Percentiles rank a stretch among this genome's conserved stretches.
Conservation (phyloP, 1,140 invertebrate species). For the Drosophila nasuta region DNA sequence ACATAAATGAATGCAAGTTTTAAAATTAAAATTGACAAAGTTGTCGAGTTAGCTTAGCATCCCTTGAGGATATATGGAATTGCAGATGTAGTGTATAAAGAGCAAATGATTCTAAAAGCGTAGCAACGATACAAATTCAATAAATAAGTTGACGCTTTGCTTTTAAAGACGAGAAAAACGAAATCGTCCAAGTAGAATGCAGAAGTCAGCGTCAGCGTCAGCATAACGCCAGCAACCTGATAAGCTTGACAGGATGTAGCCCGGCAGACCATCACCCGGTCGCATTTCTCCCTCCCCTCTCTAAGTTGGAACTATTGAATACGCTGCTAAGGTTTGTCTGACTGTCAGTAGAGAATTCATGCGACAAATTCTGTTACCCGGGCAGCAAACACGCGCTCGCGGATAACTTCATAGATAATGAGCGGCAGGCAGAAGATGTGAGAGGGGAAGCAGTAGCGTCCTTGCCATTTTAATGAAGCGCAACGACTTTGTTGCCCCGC, state of each 20-base stretch:
- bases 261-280: neutral
- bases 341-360: slow-evolving; percentile 34
- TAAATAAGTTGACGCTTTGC: slow-evolving; percentile 59
- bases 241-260: slow-evolving; percentile 69
- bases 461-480: slow-evolving; percentile 83
- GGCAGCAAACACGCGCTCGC: slow-evolving; percentile 44
- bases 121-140: slow-evolving; percentile 54
- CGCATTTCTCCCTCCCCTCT: neutral
- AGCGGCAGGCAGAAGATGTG: slow-evolving; percentile 18
- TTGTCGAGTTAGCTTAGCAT: neutral
- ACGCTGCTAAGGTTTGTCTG: slow-evolving; percentile 5
- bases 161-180: slow-evolving; percentile 19
- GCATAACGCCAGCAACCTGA: slow-evolving; percentile 56
- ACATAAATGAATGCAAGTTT: too few relatives aligned
- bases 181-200: slow-evolving; percentile 44
- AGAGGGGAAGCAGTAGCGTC: slow-evolving; percentile 31
- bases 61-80: neutral
- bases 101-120: slow-evolving; percentile 52
- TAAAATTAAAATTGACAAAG: neutral
- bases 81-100: slow-evolving; percentile 31
- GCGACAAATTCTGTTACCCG: slow-evolving; percentile 65
- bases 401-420: slow-evolving; percentile 78
- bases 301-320: slow-evolving; percentile 64
- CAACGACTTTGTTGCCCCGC: slow-evolving; percentile 65
- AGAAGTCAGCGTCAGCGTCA: slow-evolving; percentile 40